Percentiles rank a stretch among this genome's conserved stretches.
These are phyloP conservation scores for Ophiodon elongatus DNA, from an alignment of 2,113 vertebrate genomes.

Conservation along the genomic window DNA sequence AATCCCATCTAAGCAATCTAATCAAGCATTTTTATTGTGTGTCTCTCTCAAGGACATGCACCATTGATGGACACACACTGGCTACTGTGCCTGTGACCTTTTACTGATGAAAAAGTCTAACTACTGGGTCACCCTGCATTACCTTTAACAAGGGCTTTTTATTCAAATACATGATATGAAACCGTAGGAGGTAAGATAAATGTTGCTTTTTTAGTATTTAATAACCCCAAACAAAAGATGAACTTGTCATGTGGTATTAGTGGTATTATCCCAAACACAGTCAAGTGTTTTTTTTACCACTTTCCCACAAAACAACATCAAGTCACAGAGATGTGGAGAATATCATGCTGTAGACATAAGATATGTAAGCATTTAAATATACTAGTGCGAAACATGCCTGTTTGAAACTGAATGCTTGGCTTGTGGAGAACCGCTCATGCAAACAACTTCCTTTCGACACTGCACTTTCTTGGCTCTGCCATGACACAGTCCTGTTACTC, in stretches of 20 bases:
- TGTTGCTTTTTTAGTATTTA: conserved; percentile 1
- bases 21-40: conserved; percentile 27
- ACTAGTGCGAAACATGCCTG: neutral
- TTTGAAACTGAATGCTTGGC: too few species aligned
- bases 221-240: neutral
- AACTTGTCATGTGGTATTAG: neutral
- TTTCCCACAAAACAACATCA: neutral
- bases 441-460: too few species aligned
- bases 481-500: too few species aligned
- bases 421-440: too few species aligned
- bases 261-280: neutral
- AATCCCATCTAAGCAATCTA: conserved; percentile 26
- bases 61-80: conserved; percentile 20
- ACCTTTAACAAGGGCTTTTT: conserved; percentile 12
- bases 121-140: conserved; percentile 8
- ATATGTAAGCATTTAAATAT: neutral
- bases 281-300: neutral
- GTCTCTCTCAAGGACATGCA: conserved; percentile 41
- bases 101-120: conserved; percentile 3
- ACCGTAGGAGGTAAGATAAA: neutral
- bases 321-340: neutral
- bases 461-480: neutral
- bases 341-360: neutral
- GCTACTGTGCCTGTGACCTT: conserved; percentile 27
- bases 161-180: conserved; percentile 34